Conservation (phyloP, 1,140 invertebrate species). For the Megalopta genalis region DNA sequence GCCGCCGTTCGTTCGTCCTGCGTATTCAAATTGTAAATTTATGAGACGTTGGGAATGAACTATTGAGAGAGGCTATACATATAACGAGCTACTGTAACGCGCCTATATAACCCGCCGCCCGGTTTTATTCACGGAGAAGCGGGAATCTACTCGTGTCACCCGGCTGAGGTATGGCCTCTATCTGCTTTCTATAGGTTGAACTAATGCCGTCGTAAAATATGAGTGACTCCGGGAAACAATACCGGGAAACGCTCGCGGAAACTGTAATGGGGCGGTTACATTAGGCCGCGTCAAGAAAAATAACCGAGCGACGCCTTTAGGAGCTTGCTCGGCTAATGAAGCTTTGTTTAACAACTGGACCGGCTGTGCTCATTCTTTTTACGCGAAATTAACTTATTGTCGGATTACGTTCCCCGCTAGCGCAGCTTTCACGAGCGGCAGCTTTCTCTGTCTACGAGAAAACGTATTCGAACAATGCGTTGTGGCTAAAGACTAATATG, state of each 20-base stretch:
- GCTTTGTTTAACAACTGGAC: neutral
- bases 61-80: constrained; percentile 35
- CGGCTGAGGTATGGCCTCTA: constrained; percentile 38
- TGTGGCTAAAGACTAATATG: too few species aligned
- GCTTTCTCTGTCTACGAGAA: too few species aligned
- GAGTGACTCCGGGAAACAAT: constrained; percentile 34
- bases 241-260: constrained; percentile 21
- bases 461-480: too few species aligned
- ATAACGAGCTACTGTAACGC: constrained; percentile 39
- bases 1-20: constrained; percentile 16
- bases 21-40: constrained; percentile 43
- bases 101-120: constrained; percentile 6
- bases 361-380: neutral
- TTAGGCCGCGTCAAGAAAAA: constrained; percentile 7
- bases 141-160: constrained; percentile 41
- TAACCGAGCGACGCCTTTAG: neutral
- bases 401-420: too few species aligned
- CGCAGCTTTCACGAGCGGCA: too few species aligned
- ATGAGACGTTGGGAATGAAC: constrained; percentile 47
- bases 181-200: constrained; percentile 37
- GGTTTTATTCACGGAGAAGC: constrained; percentile 33
- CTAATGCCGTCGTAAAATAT: constrained; percentile 45
- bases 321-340: constrained; percentile 19
- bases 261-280: constrained; percentile 7
- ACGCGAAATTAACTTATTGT: too few species aligned